phyloP scores from a whole-genome alignment of 2,888 invertebrate species.

The Myopa tessellatipennis region DNA sequence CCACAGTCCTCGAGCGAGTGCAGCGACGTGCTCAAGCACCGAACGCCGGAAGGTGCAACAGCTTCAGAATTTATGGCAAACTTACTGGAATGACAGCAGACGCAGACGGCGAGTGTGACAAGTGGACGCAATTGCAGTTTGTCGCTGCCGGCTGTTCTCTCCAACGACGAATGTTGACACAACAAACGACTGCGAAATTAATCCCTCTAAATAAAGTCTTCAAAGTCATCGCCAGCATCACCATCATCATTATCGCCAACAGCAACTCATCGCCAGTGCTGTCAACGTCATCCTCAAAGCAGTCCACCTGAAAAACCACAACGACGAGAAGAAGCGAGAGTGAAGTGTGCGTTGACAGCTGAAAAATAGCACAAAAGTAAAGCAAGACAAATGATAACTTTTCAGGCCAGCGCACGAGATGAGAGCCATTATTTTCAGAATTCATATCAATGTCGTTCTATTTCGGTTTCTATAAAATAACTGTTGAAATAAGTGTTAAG shows the following conservation, averaged over 20 bases:
- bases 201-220: constrained; percentile 23
- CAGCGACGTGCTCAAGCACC: constrained; percentile 60
- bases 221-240: constrained; percentile 34
- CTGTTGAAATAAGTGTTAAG: too few relatives aligned
- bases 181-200: constrained; percentile 44
- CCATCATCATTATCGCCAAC: constrained; percentile 15
- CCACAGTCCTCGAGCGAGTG: constrained; percentile 39
- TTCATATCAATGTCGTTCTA: too few relatives aligned
- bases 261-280: not conserved
- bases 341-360: constrained; percentile 31
- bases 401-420: too few relatives aligned
- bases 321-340: not conserved
- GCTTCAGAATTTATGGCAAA: constrained; percentile 45
- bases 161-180: constrained; percentile 39
- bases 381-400: not conserved
- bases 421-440: too few relatives aligned
- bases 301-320: constrained; percentile 26
- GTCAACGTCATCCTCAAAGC: not conserved
- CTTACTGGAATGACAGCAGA: constrained; percentile 10
- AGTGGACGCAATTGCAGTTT: constrained; percentile 40
- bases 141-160: constrained; percentile 17
- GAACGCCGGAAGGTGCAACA: constrained; percentile 58
- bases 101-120: constrained; percentile 21
- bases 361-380: constrained; percentile 12
- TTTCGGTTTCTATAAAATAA: too few relatives aligned